Base-by-base conservation (phyloP, 1,140 invertebrate species). In the Formica selysi region DNA sequence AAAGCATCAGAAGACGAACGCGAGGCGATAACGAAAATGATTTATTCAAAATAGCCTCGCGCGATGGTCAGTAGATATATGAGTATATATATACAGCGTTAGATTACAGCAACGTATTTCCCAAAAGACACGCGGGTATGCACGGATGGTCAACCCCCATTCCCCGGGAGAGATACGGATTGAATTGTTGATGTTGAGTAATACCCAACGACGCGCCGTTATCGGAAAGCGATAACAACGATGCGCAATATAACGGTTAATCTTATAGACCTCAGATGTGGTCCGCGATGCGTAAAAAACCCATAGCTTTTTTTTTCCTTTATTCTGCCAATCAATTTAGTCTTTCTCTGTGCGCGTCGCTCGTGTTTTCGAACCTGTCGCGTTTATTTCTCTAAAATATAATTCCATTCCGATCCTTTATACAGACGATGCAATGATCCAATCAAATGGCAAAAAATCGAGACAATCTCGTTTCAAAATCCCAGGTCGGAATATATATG, bases 171-270 rank as follows among this genome's bases (percentile, higher is more conserved):
- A 92, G 91, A 92, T 91, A 89, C 62, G 86, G 90, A 92, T 92
- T 92, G 91, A 93, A 93, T 92, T 89, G 89, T 91, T 92, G 90
- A 91, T 92, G 71, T 62, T 70, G 87, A 86, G 78, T 87, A 87
- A 86, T 90, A 90, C 71, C 84, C 62, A 57, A 65, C 38, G 57
- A 76, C 54, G 70, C 61, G 81, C 59, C 26, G 88, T 84, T 90
- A 89, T 90, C 65, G 87, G 38, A 88, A 87, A 90, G 76, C 81
- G 81, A 85, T 85, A 86, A 87, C 44, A 57, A 57, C 68, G 68
- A 54, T 41, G 51, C 3, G 32, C 76, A 2, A 36, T 41, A 65
- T 26, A 76, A 54, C 76, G 22, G 61, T 38, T 83, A 61, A 83
- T 73, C 68, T 48, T 29, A 61, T 71, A 81, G 79, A 83, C 79